Conservation (phyloP, 2,113 vertebrate genomes). For the Diadophis punctatus region DNA sequence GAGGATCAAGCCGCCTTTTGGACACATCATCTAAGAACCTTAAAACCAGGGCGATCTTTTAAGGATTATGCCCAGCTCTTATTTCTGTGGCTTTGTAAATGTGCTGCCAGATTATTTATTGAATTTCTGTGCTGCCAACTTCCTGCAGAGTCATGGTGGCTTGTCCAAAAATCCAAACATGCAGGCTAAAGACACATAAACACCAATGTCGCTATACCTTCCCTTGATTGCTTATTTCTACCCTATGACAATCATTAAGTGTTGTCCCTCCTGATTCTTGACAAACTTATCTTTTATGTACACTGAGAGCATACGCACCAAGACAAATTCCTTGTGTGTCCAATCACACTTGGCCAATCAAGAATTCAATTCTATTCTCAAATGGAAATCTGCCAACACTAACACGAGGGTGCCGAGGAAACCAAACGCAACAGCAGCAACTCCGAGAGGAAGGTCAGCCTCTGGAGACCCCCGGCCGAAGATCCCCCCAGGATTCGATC, state of each 20-base stretch:
- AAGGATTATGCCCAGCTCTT: neutral
- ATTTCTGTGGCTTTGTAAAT: neutral
- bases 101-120: neutral
- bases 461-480: neutral
- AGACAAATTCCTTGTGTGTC: too few relatives aligned
- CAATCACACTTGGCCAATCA: too few relatives aligned
- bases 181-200: neutral
- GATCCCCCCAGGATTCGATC: neutral
- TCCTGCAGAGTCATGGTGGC: neutral
- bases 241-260: too few relatives aligned
- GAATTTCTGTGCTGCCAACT: neutral
- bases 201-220: too few relatives aligned
- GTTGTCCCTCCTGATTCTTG: too few relatives aligned
- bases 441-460: neutral
- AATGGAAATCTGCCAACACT: neutral
- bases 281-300: too few relatives aligned
- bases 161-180: neutral
- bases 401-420: too few relatives aligned
- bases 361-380: too few relatives aligned
- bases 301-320: too few relatives aligned
- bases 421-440: too few relatives aligned
- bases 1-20: neutral
- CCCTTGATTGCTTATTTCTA: too few relatives aligned
- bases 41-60: neutral
- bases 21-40: accelerated